Conservation (phyloP, 2,888 invertebrate genomes). For the Hyposoter dolosus region DNA sequence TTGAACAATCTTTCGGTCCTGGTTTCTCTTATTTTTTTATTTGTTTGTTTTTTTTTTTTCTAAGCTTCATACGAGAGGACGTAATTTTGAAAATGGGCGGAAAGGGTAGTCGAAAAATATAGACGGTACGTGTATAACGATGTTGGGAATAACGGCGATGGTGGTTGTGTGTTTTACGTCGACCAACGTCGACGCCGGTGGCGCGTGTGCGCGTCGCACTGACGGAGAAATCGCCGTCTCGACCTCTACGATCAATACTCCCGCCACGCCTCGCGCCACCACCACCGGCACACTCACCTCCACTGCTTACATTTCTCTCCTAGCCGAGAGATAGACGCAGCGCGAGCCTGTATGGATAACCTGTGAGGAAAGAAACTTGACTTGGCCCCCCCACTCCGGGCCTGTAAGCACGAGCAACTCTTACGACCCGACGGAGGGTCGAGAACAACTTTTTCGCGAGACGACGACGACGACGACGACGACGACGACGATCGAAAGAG, state of each 20-base stretch:
- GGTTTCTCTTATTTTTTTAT: not conserved
- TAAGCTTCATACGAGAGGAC: not conserved
- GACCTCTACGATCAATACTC: conserved; percentile 68
- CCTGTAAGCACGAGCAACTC: conserved; percentile 17
- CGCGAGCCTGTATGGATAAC: conserved; percentile 11
- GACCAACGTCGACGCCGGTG: conserved; percentile 24
- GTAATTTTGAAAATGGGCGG: not conserved
- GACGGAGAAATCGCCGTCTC: conserved; percentile 67
- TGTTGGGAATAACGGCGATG: not conserved
- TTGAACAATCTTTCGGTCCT: not conserved
- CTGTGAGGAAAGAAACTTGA: conserved; percentile 45
- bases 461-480: conserved; percentile 5
- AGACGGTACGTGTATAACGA: not conserved
- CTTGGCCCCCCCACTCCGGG: not conserved
- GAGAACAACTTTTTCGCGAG: conserved; percentile 37
- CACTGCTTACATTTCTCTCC: conserved; percentile 7
- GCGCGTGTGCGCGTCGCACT: conserved; percentile 62
- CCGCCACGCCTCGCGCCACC: conserved; percentile 68
- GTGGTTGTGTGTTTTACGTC: not conserved
- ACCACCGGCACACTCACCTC: conserved; percentile 39
- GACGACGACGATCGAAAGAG: conserved; percentile 10
- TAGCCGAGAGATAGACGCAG: conserved; percentile 11
- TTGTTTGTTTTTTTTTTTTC: not conserved
- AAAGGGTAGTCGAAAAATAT: not conserved
- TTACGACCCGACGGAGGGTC: conserved; percentile 29